Conservation (phyloP, 2,888 invertebrate species). For the Digitonthophagus gazella region DNA sequence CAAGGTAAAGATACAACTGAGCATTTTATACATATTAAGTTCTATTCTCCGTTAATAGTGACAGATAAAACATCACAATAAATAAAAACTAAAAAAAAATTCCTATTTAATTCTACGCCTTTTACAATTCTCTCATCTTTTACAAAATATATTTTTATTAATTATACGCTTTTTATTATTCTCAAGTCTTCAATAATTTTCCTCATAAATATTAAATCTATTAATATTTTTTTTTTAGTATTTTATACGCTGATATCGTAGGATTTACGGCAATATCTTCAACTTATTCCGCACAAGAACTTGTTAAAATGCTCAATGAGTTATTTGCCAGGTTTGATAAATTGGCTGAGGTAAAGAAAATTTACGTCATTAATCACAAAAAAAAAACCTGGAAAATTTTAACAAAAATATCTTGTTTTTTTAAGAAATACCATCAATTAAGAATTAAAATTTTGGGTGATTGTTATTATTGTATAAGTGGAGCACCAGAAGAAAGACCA, state of each 20-base stretch:
- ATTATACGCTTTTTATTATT: no score
- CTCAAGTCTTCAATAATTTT: no score
- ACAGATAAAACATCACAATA: no score
- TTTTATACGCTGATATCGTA: conserved; percentile 96
- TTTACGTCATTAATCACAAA: no score
- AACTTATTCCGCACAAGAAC: conserved; percentile 91
- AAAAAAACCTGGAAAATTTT: background rate
- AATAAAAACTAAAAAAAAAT: no score
- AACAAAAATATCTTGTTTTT: conserved; percentile 34
- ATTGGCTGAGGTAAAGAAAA: conserved; percentile 75
- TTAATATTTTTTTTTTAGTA: conserved; percentile 60
- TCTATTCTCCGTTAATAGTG: no score
- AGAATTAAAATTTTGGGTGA: conserved; percentile 95
- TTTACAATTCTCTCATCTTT: no score
- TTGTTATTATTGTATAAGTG: conserved; percentile 97
- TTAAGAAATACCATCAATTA: conserved; percentile 88
- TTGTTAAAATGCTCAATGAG: conserved; percentile 94
- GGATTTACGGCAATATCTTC: conserved; percentile 96
- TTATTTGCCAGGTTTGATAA: conserved; percentile 94
- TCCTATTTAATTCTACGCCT: no score
- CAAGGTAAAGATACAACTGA: no score
- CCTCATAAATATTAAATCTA: conserved; percentile 10
- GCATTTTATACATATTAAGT: no score
- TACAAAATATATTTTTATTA: no score
- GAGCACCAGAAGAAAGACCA: conserved; percentile 84